Conservation (phyloP, 2,888 invertebrate species). For the Polyommatus iphigenia region DNA sequence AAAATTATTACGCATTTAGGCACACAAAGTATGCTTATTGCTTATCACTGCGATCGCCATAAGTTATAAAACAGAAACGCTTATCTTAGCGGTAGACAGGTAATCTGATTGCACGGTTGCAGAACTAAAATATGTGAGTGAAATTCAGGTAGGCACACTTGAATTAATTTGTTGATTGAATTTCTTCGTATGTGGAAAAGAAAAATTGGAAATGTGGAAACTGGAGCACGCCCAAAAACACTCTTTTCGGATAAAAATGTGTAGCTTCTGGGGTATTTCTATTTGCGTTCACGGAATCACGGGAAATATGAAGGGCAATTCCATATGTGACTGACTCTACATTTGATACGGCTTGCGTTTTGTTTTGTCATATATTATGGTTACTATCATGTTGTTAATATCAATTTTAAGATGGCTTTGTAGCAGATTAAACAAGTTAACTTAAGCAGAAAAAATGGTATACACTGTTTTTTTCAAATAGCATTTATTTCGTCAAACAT, state of each 20-base stretch:
- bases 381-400: too few relatives aligned
- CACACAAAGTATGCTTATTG: background rate
- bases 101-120: constrained; percentile 8
- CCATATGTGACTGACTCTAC: too few relatives aligned
- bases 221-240: too few relatives aligned
- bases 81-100: constrained; percentile 9
- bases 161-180: background rate
- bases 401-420: too few relatives aligned
- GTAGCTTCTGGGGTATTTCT: background rate
- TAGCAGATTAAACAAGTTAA: too few relatives aligned
- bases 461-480: too few relatives aligned
- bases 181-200: background rate
- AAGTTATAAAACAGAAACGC: constrained; percentile 10
- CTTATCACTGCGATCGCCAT: background rate
- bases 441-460: too few relatives aligned
- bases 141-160: background rate
- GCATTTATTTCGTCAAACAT: too few relatives aligned
- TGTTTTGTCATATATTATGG: too few relatives aligned
- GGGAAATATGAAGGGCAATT: too few relatives aligned
- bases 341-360: too few relatives aligned
- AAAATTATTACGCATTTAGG: background rate
- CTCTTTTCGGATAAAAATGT: too few relatives aligned
- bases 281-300: background rate
- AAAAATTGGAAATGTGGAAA: background rate
- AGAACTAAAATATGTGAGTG: background rate